Evolutionary conservation across 2,888 invertebrate genomes (phyloP), one percentile per base, ranked within the genome.

Genomic region (Blera fallax): DNA sequence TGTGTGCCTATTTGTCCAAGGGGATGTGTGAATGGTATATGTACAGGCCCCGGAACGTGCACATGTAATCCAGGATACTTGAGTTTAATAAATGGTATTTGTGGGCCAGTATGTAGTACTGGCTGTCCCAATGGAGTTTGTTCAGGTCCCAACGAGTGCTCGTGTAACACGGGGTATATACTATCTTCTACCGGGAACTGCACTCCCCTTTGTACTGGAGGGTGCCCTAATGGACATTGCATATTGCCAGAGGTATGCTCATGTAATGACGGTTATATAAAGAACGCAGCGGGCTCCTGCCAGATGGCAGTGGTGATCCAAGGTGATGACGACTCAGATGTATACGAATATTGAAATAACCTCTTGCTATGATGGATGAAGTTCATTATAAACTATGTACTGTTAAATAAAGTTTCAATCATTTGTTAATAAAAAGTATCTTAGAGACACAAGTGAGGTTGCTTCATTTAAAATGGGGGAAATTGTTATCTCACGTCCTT

Each of bases 141-240:
- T n/a, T 10, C 27, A 21, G 24, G 10, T 14, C 62, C 62, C 48
- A 87, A 8, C 2, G n/a, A 10, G 2, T 58, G 58, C 7, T 14
- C 37, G 3, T 52, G 52, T 24, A 29, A 52, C 14, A n/a, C 14
- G 3, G 52, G 52, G 10, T 52, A 52, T 6, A 3, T 3, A 3
- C 1, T 54, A 3, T 32, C 54, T 56, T 8, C 8, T 5, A 56
- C 10, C 11, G 18, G 34, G 10, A 56, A 18, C 4, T 80, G 89
- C 62, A 60, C 69, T 11, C 88, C 88, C 1, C 29, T 82, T 1
- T 89, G 89, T n/a, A 27, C 82, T 8, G 43, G 8, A 18, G 16
- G 29, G 2, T 56, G 56, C 6, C 16, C 18, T 3, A 56, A 56
- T 56, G 56, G 32, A 18, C 10, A 18, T 6, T 56, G 56, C 29